Base-by-base conservation (phyloP, 1,140 invertebrate genomes). In the Manduca sexta region DNA sequence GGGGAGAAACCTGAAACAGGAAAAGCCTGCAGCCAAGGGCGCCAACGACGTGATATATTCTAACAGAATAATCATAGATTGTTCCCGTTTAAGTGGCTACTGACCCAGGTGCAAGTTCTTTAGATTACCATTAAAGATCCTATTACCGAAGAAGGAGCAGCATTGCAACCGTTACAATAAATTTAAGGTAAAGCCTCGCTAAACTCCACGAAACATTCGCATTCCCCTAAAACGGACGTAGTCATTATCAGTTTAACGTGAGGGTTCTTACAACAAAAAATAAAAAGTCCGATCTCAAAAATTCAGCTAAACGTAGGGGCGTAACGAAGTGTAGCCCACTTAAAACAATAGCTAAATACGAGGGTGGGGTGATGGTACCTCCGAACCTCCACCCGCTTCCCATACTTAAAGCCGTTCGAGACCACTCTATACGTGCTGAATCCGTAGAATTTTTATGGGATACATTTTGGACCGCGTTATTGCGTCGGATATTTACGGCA, bases 261-360 rank as follows among this genome's bases (percentile, higher is more conserved):
- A 74, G 79, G 71, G 61, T 56, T 64, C 69, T 71, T 60, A 21
- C 34, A 12, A 53, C 61, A 67, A 71, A 82, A 79, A 77, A 53
- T 29, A 62, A 70, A 71, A 80, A 77, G 69, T 57, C 56, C 61
- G 64, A 63, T 72, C 64, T 75, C 59, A 65, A 70, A 79, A 77
- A 66, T 74, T 69, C 55, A 60, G 64, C 59, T 67, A 69, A 81
- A 69, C 58, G 64, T 61, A 59, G 69, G 76, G 72, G 78, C 69
- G 79, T 81, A 80, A 81, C 77, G 68, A 84, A 84, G 75, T 75
- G 75, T 65, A 64, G 64, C 60, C 64, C 67, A 76, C 77, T 83
- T 84, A 83, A 84, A 84, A 84, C 81, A 84, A 84, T 83, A 84
- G 80, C 78, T 58, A 74, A 84, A 80, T 73, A 72, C 73, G 56